Percentiles rank a stretch among this genome's conserved stretches.
Evolutionary conservation across 2,888 invertebrate genomes (phyloP).

Genomic region (Pristionchus maxplancki): DNA sequence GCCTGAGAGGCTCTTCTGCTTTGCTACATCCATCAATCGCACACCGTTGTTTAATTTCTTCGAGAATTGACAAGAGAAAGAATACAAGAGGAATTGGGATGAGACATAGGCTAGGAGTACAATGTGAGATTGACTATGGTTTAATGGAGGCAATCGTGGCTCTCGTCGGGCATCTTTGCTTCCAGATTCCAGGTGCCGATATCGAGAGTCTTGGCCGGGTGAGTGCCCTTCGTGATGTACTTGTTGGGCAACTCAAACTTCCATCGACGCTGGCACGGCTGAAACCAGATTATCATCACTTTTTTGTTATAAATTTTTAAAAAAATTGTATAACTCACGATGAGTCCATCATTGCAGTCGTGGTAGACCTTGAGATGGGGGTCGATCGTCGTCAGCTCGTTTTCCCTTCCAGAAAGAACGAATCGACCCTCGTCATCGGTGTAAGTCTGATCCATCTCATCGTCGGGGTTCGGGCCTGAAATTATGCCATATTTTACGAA

Average conservation of each 20-base stretch:
- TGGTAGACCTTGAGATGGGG: slow-evolving; percentile 76
- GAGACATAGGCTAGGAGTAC: background rate
- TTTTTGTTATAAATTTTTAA: background rate
- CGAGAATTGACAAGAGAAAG: slow-evolving; percentile 13
- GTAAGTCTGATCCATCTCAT: slow-evolving; percentile 69
- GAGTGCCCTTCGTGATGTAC: slow-evolving; percentile 70
- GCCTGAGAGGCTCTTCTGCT: background rate
- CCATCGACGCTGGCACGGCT: slow-evolving; percentile 77
- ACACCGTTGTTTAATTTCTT: slow-evolving; percentile 46
- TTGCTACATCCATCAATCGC: slow-evolving; percentile 21
- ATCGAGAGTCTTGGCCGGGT: slow-evolving; percentile 66
- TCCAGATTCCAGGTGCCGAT: slow-evolving; percentile 77
- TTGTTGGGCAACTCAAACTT: slow-evolving; percentile 77
- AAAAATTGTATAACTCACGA: slow-evolving; percentile 57
- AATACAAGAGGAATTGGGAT: slow-evolving; percentile 48
- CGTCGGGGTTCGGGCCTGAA: slow-evolving; percentile 74
- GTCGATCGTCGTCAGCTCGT: slow-evolving; percentile 76
- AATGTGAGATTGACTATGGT: background rate
- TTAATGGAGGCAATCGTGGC: slow-evolving; percentile 76
- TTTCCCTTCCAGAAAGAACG: slow-evolving; percentile 59
- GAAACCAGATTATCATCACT: slow-evolving; percentile 42
- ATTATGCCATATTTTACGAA: background rate
- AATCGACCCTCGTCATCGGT: slow-evolving; percentile 72
- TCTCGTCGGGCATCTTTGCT: slow-evolving; percentile 72
- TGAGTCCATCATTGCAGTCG: slow-evolving; percentile 76